phyloP scores from a whole-genome alignment of 2,113 vertebrate genomes.

The Labrus mixtus region DNA sequence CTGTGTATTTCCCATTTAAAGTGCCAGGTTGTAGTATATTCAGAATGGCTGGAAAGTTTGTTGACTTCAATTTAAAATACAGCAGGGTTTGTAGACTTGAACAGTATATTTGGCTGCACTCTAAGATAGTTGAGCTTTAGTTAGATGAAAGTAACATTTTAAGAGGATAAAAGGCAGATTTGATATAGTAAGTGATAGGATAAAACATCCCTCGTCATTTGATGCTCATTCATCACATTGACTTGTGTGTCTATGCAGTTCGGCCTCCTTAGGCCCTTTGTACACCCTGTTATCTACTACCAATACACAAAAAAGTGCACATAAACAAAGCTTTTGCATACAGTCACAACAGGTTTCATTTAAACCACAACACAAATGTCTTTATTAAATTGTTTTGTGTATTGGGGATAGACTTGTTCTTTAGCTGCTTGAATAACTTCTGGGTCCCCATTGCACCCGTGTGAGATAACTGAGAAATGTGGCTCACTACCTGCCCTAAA shows the following conservation, averaged over 20 bases:
- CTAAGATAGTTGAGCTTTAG: too few relatives aligned
- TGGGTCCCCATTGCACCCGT: neutral
- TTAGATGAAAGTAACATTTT: neutral
- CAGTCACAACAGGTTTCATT: conserved; percentile 12
- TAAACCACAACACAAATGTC: conserved; percentile 15
- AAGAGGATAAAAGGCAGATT: neutral
- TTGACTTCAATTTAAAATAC: too few relatives aligned
- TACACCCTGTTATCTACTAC: conserved; percentile 18
- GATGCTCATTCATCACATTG: neutral
- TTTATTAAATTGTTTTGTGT: conserved; percentile 46
- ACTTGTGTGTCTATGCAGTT: neutral
- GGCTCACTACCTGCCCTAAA: neutral
- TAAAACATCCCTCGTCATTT: too few relatives aligned
- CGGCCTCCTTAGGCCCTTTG: neutral
- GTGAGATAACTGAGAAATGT: neutral
- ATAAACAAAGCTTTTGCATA: neutral
- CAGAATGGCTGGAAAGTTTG: too few relatives aligned
- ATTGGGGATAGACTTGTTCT: conserved; percentile 20
- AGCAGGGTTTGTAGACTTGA: too few relatives aligned
- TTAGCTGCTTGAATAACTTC: neutral
- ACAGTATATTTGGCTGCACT: too few relatives aligned
- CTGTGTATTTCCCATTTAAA: too few relatives aligned
- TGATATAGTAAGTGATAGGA: too few relatives aligned
- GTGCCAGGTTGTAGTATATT: too few relatives aligned
- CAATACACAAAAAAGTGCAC: neutral